Conservation (phyloP, 2,797 vertebrate genomes). For the Allobates femoralis region DNA sequence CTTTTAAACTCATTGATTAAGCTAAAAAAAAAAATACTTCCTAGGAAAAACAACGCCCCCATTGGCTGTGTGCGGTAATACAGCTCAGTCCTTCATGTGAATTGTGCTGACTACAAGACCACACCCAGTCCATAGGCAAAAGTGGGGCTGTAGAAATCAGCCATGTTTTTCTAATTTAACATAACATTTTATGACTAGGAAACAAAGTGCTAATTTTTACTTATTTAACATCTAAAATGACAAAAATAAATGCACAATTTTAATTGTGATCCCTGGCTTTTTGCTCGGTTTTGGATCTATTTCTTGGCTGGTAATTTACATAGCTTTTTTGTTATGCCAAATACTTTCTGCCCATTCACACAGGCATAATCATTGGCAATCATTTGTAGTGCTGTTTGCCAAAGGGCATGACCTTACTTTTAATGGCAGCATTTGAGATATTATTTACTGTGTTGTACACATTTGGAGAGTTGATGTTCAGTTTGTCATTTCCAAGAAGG, state of each 20-base stretch:
- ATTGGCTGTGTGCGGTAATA: neutral
- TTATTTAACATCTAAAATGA: neutral
- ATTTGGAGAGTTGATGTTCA: neutral
- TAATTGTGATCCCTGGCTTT: neutral
- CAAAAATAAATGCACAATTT: neutral
- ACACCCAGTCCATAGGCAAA: neutral
- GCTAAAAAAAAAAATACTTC: neutral
- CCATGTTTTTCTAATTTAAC: neutral
- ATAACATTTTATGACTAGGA: neutral
- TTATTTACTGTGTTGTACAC: slow-evolving; percentile 36
- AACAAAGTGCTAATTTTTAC: neutral
- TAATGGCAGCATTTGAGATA: slow-evolving; percentile 21
- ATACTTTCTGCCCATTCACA: slow-evolving; percentile 41
- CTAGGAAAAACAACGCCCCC: neutral
- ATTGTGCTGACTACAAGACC: neutral
- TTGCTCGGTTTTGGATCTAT: slow-evolving; percentile 25
- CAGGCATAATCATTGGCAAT: slow-evolving; percentile 24
- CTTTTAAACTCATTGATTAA: neutral
- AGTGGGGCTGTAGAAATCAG: neutral
- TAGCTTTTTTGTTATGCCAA: slow-evolving; percentile 36
- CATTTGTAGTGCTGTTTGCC: neutral
- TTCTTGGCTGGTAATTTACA: slow-evolving; percentile 38
- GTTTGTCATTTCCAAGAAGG: neutral
- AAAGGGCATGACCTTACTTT: slow-evolving; percentile 33
- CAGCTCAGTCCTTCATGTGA: neutral